Evolutionary conservation across 2,113 vertebrate species (phyloP).

Genomic region (Pungitius pungitius): DNA sequence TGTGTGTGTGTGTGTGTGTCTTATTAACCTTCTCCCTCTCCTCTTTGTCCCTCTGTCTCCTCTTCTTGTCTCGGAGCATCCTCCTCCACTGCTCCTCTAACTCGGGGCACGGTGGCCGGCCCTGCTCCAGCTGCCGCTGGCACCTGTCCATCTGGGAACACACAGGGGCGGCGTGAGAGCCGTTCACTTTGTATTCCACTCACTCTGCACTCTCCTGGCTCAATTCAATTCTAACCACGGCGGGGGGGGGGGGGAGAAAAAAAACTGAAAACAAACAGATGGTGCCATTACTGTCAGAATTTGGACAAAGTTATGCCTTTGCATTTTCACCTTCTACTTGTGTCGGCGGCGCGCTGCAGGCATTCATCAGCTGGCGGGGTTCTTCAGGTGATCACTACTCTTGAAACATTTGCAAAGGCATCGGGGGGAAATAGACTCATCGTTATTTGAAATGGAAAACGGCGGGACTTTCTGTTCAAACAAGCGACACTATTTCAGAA

Average conservation of each 20-base stretch:
- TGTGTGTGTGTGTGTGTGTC: slow-evolving; percentile 17
- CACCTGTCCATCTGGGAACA: slow-evolving; percentile 81
- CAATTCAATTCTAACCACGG: slow-evolving; percentile 37
- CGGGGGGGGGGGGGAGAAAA: no score
- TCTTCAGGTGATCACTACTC: slow-evolving; percentile 54
- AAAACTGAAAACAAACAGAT: slow-evolving; percentile 48
- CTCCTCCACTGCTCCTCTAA: slow-evolving; percentile 84
- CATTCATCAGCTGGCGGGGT: slow-evolving; percentile 44
- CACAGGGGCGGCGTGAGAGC: slow-evolving; percentile 15
- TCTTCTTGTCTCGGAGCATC: slow-evolving; percentile 77
- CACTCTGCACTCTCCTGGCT: slow-evolving; percentile 35
- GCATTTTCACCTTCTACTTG: slow-evolving; percentile 22
- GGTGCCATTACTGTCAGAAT: slow-evolving; percentile 49
- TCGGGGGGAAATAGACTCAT: slow-evolving; percentile 14
- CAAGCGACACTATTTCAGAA: neutral
- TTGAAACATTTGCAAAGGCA: slow-evolving; percentile 33
- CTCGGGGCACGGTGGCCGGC: slow-evolving; percentile 83
- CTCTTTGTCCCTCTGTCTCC: slow-evolving; percentile 72
- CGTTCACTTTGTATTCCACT: slow-evolving; percentile 61
- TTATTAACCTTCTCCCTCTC: slow-evolving; percentile 80
- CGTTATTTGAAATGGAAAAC: slow-evolving; percentile 17
- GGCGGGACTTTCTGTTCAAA: neutral
- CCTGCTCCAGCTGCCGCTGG: slow-evolving; percentile 80
- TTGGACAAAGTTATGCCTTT: slow-evolving; percentile 33
- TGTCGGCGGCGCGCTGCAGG: slow-evolving; percentile 25